Evolutionary conservation across 2,113 vertebrate species (phyloP).

Genomic region (Megaceryle torquata): DNA sequence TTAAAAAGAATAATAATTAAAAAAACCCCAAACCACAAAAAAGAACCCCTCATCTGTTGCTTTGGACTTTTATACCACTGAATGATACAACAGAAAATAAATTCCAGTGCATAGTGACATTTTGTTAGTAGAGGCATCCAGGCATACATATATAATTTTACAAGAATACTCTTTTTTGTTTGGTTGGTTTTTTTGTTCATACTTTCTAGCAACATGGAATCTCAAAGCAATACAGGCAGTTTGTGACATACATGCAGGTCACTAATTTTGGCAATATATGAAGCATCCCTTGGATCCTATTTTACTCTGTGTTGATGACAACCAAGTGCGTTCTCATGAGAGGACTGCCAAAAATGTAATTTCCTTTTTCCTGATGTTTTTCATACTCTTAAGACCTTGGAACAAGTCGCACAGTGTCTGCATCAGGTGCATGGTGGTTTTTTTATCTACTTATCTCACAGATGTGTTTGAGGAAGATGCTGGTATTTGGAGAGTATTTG

Average conservation of each 20-base stretch:
- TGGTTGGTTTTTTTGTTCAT: neutral
- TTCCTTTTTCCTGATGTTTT: neutral
- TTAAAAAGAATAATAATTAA: neutral
- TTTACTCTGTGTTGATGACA: neutral
- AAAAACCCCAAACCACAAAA: neutral
- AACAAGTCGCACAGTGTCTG: neutral
- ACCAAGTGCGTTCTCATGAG: neutral
- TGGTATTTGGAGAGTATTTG: neutral
- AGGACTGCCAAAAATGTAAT: neutral
- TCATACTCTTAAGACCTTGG: neutral
- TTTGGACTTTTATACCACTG: neutral
- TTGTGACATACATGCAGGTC: neutral
- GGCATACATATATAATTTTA: neutral
- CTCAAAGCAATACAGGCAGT: neutral
- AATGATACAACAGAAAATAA: neutral
- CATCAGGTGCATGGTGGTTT: neutral
- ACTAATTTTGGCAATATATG: neutral
- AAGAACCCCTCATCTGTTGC: neutral
- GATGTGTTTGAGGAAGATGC: neutral
- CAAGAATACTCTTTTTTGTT: neutral
- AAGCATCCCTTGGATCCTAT: neutral
- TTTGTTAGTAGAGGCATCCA: neutral
- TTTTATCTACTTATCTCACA: neutral
- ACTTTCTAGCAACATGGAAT: neutral
- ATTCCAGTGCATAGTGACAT: neutral